Evolutionary conservation across 2,797 vertebrate species (phyloP).

Genomic region (Oreochromis grahami): DNA sequence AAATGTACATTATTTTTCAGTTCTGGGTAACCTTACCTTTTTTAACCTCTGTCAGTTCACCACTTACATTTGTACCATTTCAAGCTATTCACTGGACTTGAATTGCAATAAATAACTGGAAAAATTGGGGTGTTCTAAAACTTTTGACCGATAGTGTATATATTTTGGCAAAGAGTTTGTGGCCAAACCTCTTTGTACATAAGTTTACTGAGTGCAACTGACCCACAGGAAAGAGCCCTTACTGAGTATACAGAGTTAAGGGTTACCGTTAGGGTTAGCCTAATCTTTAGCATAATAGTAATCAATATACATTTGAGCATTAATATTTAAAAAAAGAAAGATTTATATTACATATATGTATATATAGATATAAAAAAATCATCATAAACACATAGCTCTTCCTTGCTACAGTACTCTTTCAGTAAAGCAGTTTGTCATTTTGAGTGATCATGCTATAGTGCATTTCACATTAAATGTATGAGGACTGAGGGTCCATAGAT

Average conservation of each 20-base stretch:
- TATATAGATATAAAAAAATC: not conserved
- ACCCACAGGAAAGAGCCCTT: not conserved
- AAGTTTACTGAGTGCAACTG: not conserved
- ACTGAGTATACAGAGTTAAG: not conserved
- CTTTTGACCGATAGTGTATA: not conserved
- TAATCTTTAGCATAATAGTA: not conserved
- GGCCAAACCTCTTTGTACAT: not conserved
- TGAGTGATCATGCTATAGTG: not conserved
- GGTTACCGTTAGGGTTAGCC: not conserved
- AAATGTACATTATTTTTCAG: not conserved
- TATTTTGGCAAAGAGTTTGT: not conserved
- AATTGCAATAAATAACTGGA: not conserved
- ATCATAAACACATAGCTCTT: not conserved
- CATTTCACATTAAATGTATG: not conserved
- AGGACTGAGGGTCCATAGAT: not conserved
- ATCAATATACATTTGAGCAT: not conserved
- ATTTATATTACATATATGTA: not conserved
- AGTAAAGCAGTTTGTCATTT: not conserved
- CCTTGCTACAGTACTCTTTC: not conserved
- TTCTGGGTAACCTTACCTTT: not conserved
- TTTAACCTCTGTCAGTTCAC: not conserved
- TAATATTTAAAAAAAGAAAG: not conserved
- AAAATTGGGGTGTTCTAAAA: not conserved
- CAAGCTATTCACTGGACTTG: not conserved
- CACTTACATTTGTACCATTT: not conserved